Evolutionary conservation across 2,113 vertebrate species (phyloP).

Genomic region (Vombatus ursinus): DNA sequence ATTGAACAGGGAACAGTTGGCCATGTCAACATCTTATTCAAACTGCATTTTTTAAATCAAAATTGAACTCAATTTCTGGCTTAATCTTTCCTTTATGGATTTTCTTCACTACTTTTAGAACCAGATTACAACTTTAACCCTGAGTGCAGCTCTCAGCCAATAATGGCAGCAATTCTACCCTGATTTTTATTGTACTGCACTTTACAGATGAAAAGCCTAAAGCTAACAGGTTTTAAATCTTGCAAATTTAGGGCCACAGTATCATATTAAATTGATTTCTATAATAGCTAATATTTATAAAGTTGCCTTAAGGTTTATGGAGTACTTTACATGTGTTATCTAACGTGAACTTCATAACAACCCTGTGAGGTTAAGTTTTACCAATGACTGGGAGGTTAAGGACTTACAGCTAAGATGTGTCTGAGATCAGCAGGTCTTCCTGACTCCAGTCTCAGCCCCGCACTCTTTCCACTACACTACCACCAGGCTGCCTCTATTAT

Average conservation of each 20-base stretch:
- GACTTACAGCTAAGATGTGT: not conserved
- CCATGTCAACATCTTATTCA: not conserved
- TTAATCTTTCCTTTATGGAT: not conserved
- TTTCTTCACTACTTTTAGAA: conserved; percentile 17
- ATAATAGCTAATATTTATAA: not conserved
- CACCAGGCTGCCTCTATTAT: not conserved
- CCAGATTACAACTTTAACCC: not conserved
- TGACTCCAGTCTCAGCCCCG: not conserved
- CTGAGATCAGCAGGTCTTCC: not conserved
- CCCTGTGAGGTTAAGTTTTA: not conserved
- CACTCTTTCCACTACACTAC: not conserved
- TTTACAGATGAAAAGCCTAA: conserved; percentile 1
- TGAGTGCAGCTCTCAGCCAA: conserved; percentile 16
- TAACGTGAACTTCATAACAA: not conserved
- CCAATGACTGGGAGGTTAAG: not conserved
- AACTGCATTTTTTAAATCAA: not conserved
- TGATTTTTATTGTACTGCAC: not conserved
- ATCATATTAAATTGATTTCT: not conserved
- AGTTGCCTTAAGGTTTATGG: not conserved
- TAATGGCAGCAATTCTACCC: not conserved
- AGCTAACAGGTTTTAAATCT: not conserved
- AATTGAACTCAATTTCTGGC: not conserved
- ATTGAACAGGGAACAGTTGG: not conserved
- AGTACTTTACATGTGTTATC: not conserved
- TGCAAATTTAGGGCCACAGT: not conserved